Base-by-base conservation (phyloP, 2,888 invertebrate genomes). In the Apodemia mormo region DNA sequence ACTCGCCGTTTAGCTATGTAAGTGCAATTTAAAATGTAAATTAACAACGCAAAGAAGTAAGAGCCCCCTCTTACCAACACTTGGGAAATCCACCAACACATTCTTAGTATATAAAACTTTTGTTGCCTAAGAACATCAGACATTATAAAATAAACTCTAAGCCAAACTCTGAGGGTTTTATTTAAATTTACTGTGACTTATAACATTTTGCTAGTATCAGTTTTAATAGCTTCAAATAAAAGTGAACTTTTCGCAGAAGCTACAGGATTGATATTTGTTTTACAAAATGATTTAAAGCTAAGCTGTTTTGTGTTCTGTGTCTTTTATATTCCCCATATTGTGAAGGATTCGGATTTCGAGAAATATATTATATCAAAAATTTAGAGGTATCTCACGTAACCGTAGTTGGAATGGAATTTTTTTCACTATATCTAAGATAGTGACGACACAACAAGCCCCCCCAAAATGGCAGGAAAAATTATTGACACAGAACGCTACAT, bases 1-100 rank as follows among this genome's bases (percentile, higher is more conserved):
- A 89, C 91, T 89, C 89, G 89, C 91, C 90, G 85, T 65, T 84
- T 83, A 84, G 88, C 91, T 88, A 92, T 92, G 90, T 91, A 92
- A 94, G 92, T 92, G 93, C 93, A 93, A 93, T 94, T 94, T 93
- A 94, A 94, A 94, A 94, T 94, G 93, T 93, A 94, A 94, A 94
- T 94, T 93, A 93, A 93, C 93, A 88, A 85, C 83, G 89, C 89
- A 93, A 93, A 94, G 94, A 94, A 94, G 87, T 86, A 80, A 85
- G 87, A 86, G 83, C 80, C 77, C 5, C 80, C 80, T 76, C 81
- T 33, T 61, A 64, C 61, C 61, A 64, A 81, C 88, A 84, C 85
- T 84, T 79, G 82, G 78, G 81, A 79, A 83, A 84, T 83, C 84
- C 85, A 82, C 89, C 85, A 81, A 84, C 89, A 85, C 88, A 87